Base-by-base conservation (phyloP, 2,113 vertebrate genomes). In the Misgurnus mizolepis region DNA sequence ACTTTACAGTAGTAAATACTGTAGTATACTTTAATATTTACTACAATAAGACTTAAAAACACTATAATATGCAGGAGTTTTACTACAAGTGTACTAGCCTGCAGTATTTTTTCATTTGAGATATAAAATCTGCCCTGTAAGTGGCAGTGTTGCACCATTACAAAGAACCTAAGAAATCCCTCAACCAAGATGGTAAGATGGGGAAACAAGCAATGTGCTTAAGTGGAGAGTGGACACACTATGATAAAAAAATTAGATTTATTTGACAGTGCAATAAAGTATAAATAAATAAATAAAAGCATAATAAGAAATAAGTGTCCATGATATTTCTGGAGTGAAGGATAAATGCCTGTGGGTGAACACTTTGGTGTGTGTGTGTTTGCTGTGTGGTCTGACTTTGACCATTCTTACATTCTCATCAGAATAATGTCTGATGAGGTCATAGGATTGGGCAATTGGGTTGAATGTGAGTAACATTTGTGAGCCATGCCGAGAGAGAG, bases 111-210 rank as follows among this genome's bases (percentile, higher is more conserved):
- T 34, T 34, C 27, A 34, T 34, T 50, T 75, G 64, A 7, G 5
- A 10, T 61, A 22, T 27, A 15, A 58, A 18, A 15, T 27, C 6
- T 39, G 27, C 9, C 69, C 62, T 7, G 5, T 79, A 75, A 65
- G 77, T 61, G 82, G 45, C 62, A 79, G 69, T 83, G 82, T 68
- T 79, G 77, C 49, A 45, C 18, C 47, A 70, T 43, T 39, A 17
- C 56, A 18, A 18, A 18, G 34, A 53, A 15, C 4, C 43, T 2
- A 15, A 5, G 9, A 61, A 27, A 2, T 14, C 17, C 55, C 55
- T 60, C 9, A 61, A 49, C 40, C 14, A 15, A 56, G 65, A 41
- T 17, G 74, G 34, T 34, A 34, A 41, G 61, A 39, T 15, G 73
- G 7, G 22, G 65, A 47, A 58, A 62, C 62, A 56, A 79, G 60